Conservation (phyloP, 2,888 invertebrate species). For the Coelogynopora nodosa region DNA sequence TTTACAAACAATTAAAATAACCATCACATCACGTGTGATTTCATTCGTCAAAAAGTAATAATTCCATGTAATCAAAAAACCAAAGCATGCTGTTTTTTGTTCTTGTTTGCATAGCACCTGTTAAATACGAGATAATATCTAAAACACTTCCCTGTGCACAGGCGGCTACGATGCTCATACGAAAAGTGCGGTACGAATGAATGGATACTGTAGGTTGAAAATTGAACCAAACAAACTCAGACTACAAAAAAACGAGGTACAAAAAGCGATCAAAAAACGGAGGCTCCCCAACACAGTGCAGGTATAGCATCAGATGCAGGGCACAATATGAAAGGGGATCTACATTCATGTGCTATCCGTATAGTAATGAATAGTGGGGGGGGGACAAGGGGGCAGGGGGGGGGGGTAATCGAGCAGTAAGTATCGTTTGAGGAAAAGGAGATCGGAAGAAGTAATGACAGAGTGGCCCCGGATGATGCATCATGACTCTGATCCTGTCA, state of each 20-base stretch:
- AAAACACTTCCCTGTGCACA: background rate
- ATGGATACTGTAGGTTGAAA: no score
- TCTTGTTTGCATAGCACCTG: no score
- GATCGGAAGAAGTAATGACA: background rate
- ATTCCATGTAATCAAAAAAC: no score
- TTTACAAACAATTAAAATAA: background rate
- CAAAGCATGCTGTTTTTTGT: background rate
- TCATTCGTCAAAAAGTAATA: background rate
- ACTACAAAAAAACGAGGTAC: background rate
- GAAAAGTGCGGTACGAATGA: background rate
- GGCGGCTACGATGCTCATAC: background rate
- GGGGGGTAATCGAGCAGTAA: no score
- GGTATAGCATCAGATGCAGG: background rate
- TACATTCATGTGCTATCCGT: background rate
- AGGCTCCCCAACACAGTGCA: background rate
- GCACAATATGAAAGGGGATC: background rate
- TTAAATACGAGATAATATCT: background rate
- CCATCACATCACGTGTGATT: background rate
- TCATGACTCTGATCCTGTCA: no score
- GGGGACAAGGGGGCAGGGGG: background rate
- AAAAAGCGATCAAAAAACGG: background rate
- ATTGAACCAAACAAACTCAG: background rate
- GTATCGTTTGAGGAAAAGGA: no score
- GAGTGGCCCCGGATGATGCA: background rate
- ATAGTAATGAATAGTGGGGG: background rate